Base-by-base conservation (phyloP, 2,113 vertebrate species). In the Puma concolor region DNA sequence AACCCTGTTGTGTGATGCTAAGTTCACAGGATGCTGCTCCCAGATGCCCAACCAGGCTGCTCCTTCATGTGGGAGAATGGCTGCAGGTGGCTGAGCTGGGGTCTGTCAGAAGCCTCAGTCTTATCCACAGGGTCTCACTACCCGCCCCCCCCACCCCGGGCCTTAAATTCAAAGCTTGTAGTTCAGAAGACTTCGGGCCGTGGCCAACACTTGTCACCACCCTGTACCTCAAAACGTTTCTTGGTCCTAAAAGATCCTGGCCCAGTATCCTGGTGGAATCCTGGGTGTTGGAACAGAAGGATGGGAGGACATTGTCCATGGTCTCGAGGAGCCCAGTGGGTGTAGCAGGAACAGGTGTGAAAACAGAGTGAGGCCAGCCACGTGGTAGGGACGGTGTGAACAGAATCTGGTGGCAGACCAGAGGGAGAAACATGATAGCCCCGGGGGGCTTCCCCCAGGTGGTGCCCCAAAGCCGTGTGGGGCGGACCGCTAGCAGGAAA, bases 371-470 rank as follows among this genome's bases (percentile, higher is more conserved):
- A 57, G 36, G 14, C 38, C 27, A 31, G 10, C 11, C 25, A 7
- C 5, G 11, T 5, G 87, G n/a, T 25, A 57, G 87, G 57, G 8
- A 48, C 0, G 4, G 63, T 48, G 7, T 25, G 69, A 79, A 12
- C 21, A 69, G 19, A 38, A 21, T 19, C 44, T 60, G 57, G 13
- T 60, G 74, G 92, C 31, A 33, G 25, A 50, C 50, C 38, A 50
- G 67, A 72, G 64, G 15, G 63, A 33, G 52, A 52, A 69, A 44
- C 36, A 15, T 1, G 72, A n/a, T 25, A 66, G 36, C 13, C 72
- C 52, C 0, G 0, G 36, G 31, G 13, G 9, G 23, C 36, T 50
- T 69, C 77, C 31, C 23, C 1, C 31, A 54, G 41, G 7, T 7
- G 7, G 29, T 25, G n/a, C 16, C 89, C 44, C 9, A 48, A 38